A percentile compares a stretch with the other conserved stretches of the same genome.
Evolutionary conservation across 2,113 vertebrate genomes (phyloP).

Genomic region (pig (Sus scrofa)): T2T-Sscrofa CM000820.6:124642501-124643000

Average conservation of each 20-base stretch:
- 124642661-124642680: background rate
- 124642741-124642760: background rate
- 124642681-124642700: background rate
- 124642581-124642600: slow-evolving; percentile 45
- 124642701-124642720: background rate
- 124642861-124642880: background rate
- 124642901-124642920: background rate
- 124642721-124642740: background rate
- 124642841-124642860: background rate
- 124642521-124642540: background rate
- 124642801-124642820: background rate
- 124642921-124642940: background rate
- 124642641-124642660: background rate
- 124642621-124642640: background rate
- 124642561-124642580: background rate
- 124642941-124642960: slow-evolving; percentile 30
- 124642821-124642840: background rate
- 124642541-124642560: background rate
- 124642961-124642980: background rate
- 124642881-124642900: background rate
- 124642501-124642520: background rate
- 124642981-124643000: slow-evolving; percentile 9
- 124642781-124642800: background rate
- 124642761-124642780: background rate
- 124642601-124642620: slow-evolving; percentile 25